These are phyloP conservation scores for Cygnus atratus DNA, from an alignment of 2,113 vertebrate genomes.

Conservation along the genomic window DNA sequence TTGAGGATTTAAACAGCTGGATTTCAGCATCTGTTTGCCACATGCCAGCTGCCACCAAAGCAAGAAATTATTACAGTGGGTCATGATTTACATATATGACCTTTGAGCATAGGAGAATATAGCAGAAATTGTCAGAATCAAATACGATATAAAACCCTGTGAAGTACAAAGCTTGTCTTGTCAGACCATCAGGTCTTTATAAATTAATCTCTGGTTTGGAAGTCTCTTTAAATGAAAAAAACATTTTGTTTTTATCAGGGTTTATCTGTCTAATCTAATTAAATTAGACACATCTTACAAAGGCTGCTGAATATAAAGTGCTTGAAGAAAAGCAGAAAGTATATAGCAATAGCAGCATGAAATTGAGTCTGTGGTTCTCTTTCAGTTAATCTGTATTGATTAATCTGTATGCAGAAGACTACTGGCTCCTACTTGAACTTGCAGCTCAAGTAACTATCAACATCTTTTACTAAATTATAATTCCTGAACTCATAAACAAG, in stretches of 20 bases:
- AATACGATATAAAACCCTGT: neutral
- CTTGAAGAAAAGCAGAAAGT: neutral
- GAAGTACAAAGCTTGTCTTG: neutral
- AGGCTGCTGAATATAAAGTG: neutral
- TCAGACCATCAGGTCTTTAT: neutral
- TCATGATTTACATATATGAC: conserved; percentile 16
- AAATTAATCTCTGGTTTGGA: conserved; percentile 9
- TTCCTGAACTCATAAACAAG: neutral
- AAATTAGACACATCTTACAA: conserved; percentile 1
- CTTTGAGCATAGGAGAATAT: neutral
- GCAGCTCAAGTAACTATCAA: neutral
- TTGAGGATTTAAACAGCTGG: neutral
- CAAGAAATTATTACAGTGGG: neutral
- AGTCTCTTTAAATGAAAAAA: conserved; percentile 21
- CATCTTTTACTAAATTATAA: neutral
- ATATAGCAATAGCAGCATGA: neutral
- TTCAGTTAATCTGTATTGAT: neutral
- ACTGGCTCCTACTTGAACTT: neutral
- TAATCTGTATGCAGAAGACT: neutral
- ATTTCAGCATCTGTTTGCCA: conserved; percentile 3
- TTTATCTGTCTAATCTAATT: conserved; percentile 13
- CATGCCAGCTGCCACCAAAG: neutral
- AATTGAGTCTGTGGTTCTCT: neutral
- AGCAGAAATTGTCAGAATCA: neutral
- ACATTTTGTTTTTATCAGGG: neutral